Evolutionary conservation across 2,797 vertebrate species (phyloP), one percentile per base, ranked within the genome.

Genomic region (Poecilia picta): DNA sequence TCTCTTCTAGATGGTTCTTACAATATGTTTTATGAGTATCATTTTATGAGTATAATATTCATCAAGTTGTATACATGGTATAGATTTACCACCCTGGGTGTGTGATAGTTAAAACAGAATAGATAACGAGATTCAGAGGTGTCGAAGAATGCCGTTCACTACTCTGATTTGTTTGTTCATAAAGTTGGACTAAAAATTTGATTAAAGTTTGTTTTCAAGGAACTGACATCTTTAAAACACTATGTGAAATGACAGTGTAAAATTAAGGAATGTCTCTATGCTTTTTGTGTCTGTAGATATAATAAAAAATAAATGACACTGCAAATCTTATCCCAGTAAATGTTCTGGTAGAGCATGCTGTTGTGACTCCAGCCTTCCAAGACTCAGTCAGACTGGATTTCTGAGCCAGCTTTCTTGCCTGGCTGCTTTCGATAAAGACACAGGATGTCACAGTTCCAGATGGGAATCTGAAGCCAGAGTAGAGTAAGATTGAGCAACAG

Each of bases 361-460:
- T 39, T 13, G 43, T 49, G 31, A 49, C 46, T 49, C 46, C 5
- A 73, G 11, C 31, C 47, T 51, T 73, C 12, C 31, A n/a, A 18
- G 33, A 36, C 31, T 51, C 46, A 73, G 46, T 51, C 46, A 73
- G 46, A 73, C 39, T 73, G 72, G 23, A 39, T 53, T 33, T 39
- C 31, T 31, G 31, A 73, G 31, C 41, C 49, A 39, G 18, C 10
- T 11, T 73, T 73, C 72, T 11, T 73, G 47, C 47, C 31, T 20
- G 18, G 13, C 46, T 73, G 46, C 46, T 49, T 33, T 73, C 23
- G 47, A 53, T 25, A 31, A 73, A 73, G 47, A 73, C 47, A 39
- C 72, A 25, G 72, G 72, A 36, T 51, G 47, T 53, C 72, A 71
- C 68, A 53, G 47, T 53, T 53, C 72, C 47, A 51, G 72, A 53